Percentiles rank a stretch among this genome's conserved stretches.
Evolutionary conservation across 2,113 vertebrate species (phyloP).

Genomic region (Tachycineta bicolor): DNA sequence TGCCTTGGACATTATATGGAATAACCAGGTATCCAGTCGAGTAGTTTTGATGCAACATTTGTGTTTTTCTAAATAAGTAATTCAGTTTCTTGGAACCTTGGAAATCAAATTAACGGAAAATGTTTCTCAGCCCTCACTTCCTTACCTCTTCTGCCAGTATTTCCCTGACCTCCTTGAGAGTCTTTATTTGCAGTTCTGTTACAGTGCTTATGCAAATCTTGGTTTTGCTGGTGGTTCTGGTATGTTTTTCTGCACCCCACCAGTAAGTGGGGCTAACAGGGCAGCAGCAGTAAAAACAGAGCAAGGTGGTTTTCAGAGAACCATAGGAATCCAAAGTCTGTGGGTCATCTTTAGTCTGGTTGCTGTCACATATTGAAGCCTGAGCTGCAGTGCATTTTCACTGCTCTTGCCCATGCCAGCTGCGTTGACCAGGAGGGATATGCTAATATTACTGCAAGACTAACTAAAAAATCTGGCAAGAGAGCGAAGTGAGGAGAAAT

Average conservation of each 20-base stretch:
- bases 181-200: background rate
- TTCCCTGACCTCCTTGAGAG: background rate
- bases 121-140: background rate
- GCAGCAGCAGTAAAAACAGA: background rate
- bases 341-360: background rate
- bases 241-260: background rate
- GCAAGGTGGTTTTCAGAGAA: background rate
- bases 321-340: background rate
- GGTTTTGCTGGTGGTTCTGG: background rate
- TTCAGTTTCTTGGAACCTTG: background rate
- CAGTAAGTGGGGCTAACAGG: background rate
- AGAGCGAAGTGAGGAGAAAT: background rate
- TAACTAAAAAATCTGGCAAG: background rate
- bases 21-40: accelerated
- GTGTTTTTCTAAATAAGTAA: background rate
- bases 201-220: background rate
- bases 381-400: background rate
- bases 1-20: background rate
- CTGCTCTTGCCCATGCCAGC: background rate
- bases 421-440: background rate
- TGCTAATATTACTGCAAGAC: background rate
- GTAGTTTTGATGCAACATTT: background rate
- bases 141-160: background rate
- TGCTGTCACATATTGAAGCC: background rate
- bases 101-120: background rate